phyloP scores from a whole-genome alignment of 2,113 vertebrate species.

The Nothoprocta pentlandii region DNA sequence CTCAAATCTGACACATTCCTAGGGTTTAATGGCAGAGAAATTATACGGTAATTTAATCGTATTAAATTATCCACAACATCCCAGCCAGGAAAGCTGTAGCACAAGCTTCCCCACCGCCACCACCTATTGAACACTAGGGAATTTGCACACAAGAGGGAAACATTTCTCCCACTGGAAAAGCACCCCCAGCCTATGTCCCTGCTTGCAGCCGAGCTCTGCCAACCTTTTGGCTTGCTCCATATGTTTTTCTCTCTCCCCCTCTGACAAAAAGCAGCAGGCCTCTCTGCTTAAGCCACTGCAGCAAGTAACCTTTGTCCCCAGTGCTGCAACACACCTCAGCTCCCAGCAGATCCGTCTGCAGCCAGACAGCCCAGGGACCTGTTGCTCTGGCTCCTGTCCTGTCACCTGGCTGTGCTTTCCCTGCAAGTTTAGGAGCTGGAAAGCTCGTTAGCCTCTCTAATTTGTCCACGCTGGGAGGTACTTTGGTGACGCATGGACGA shows the following conservation, averaged over 20 bases:
- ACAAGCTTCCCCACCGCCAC: background rate
- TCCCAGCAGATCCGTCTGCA: background rate
- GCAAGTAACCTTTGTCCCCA: background rate
- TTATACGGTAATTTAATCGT: background rate
- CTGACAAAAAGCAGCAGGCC: background rate
- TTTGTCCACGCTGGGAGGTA: background rate
- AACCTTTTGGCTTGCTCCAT: background rate
- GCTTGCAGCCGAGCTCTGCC: background rate
- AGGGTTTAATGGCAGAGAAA: background rate
- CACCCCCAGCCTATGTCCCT: background rate
- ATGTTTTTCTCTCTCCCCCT: background rate
- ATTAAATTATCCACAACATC: no score
- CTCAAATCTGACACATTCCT: background rate
- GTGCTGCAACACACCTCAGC: fast-evolving
- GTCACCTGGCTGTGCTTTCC: background rate
- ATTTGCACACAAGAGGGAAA: background rate
- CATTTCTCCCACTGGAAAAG: background rate
- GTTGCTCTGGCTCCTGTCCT: background rate
- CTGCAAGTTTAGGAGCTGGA: background rate
- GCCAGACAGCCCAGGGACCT: background rate
- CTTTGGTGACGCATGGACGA: background rate
- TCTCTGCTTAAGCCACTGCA: background rate
- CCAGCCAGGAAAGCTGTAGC: background rate
- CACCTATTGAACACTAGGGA: background rate
- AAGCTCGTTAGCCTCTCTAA: background rate